Evolutionary conservation across 2,797 vertebrate genomes (phyloP), one percentile per base, ranked within the genome.

Genomic region (Lemur catta): DNA sequence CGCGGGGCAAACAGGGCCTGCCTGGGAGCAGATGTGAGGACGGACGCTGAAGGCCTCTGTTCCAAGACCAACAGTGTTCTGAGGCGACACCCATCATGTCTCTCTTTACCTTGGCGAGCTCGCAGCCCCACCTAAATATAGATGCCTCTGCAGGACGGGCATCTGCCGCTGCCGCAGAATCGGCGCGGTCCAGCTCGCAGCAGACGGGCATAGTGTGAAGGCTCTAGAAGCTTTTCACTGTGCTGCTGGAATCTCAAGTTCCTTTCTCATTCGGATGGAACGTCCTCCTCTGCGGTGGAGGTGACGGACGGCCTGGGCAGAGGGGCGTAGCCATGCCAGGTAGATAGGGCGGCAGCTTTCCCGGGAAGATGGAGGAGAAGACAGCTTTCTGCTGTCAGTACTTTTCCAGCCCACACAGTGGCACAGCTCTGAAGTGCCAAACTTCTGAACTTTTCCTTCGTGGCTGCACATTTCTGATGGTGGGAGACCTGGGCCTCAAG

Each of bases 51-150:
- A 91, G 89, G n/a, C 0, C 72, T 24, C 78, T 30, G 89, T 67
- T 97, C 93, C 96, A 95, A 97, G 92, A 85, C 55, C 96, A 98
- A 97, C 81, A 93, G 72, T 10, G 50, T 80, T 79, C 38, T 84
- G 92, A 72, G 92, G 90, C 41, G 48, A 96, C 87, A 93, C 26
- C 78, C 67, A 96, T 90, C 69, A 89, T 38, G 43, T 85, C 78
- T 87, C 57, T 97, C 96, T 98, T 85, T 97, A 94, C 95, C 97
- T 97, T 95, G 95, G 97, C 97, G 95, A 52, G 46, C n/a, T 81
- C 18, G 1, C 17, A 92, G 22, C 84, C 1, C 0, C 13, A 79
- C 95, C 91, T 96, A 97, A 98, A 97, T 88, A 92, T 1, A 95
- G 96, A 85, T 17, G 88, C 76, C 67, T 87, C 14, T 26, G 61